Conservation (phyloP, 2,113 vertebrate genomes). For the Hemiscyllium ocellatum region DNA sequence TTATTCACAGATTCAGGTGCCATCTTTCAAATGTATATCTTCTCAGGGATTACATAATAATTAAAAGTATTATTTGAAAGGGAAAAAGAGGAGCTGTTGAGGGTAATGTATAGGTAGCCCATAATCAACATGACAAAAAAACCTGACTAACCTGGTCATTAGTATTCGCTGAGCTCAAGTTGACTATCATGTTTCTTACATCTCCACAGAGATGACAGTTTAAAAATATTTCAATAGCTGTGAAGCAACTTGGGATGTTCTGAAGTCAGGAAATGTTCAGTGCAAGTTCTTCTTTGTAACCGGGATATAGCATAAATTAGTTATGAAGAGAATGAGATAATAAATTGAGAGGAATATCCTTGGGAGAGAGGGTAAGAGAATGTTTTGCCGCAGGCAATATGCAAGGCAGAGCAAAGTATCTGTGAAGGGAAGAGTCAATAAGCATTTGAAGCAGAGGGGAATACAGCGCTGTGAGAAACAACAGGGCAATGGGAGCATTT, state of each 20-base stretch:
- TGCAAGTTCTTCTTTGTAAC: neutral
- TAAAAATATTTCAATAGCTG: neutral
- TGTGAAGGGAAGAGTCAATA: neutral
- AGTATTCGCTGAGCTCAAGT: neutral
- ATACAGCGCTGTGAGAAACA: neutral
- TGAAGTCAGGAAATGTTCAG: neutral
- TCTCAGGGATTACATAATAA: neutral
- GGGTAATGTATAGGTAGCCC: no score
- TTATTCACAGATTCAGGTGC: neutral
- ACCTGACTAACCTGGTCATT: neutral
- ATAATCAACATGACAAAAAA: neutral
- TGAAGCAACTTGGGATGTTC: neutral
- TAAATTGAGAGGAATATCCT: neutral
- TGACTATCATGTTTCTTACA: neutral
- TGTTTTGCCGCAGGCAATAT: conserved; percentile 1
- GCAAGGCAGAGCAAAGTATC: neutral
- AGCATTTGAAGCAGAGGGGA: neutral
- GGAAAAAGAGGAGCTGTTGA: neutral
- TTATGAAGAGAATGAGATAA: neutral
- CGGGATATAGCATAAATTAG: neutral
- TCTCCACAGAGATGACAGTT: neutral
- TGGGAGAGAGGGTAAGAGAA: neutral
- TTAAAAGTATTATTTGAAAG: neutral
- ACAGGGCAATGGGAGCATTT: neutral
- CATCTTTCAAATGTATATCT: neutral